These are phyloP conservation scores for Clanis bilineata DNA, from an alignment of 2,888 invertebrate genomes.

Conservation along the genomic window DNA sequence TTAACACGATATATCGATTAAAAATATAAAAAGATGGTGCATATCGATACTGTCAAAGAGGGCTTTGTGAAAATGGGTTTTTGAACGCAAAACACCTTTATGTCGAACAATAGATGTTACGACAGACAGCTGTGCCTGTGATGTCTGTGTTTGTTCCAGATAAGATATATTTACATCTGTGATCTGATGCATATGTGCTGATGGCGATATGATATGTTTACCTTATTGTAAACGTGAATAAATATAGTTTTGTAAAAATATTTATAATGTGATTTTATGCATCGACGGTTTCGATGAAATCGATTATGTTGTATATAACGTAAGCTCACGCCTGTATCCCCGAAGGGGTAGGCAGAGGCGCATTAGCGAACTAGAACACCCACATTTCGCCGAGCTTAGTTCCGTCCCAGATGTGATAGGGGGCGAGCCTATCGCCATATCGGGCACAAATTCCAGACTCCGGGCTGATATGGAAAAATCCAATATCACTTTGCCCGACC, in stretches of 20 bases:
- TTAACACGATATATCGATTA: conserved; percentile 46
- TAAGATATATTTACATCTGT: conserved; percentile 21
- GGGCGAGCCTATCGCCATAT: too few species aligned
- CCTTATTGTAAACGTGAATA: conserved; percentile 13
- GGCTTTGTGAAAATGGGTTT: conserved; percentile 45
- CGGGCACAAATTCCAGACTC: too few species aligned
- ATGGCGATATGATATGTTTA: conserved; percentile 17
- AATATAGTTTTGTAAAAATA: conserved; percentile 10
- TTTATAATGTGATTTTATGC: background rate
- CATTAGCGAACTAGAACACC: too few species aligned
- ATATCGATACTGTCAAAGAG: conserved; percentile 61
- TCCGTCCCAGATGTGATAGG: too few species aligned
- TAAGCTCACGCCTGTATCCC: too few species aligned
- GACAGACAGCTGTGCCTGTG: conserved; percentile 76
- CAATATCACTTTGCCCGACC: too few species aligned
- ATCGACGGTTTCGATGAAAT: background rate
- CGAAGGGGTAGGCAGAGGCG: too few species aligned
- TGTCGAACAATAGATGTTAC: conserved; percentile 68
- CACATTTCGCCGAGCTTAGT: too few species aligned
- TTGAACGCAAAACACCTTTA: conserved; percentile 74
- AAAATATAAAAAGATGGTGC: conserved; percentile 73
- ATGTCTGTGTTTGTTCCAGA: conserved; percentile 49
- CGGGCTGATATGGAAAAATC: too few species aligned
- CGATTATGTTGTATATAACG: too few species aligned
- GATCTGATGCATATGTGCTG: conserved; percentile 15